Evolutionary conservation across 2,797 vertebrate species (phyloP), one percentile per base, ranked within the genome.

Genomic region (Hypotaenidia philippensis): DNA sequence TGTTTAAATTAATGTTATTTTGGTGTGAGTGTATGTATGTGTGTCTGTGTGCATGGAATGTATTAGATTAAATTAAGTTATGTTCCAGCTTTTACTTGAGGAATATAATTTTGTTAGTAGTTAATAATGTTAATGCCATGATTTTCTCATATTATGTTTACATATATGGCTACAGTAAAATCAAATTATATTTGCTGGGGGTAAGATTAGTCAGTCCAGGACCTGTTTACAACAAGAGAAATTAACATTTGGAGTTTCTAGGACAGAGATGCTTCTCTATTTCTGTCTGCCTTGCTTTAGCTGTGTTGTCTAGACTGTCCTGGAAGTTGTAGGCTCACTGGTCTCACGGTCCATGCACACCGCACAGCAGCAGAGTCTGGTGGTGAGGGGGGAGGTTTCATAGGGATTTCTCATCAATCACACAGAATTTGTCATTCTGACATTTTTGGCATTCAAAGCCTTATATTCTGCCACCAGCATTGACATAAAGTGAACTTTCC

Each of bases 61-160:
- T 96, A 95, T 96, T 95, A 95, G 83, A 93, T 94, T 96, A 91
- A 96, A 96, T 96, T 96, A 91, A 83, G 84, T 95, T 96, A 95
- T 57, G 68, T 79, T 94, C 79, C 83, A 94, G 89, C 70, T 95
- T 93, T 96, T 95, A 93, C 85, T 95, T 80, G 80, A 91, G 91
- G 85, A 96, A 96, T 88, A 96, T 96, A 96, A 97, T 96, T 95
- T 96, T 97, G 93, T 96, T 96, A 96, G 93, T 89, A 90, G 87
- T 91, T 95, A 95, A 96, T 96, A 96, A 94, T 83, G 85, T 97
- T 95, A 96, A 96, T 96, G 85, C 88, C 89, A 68, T 60, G 70
- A 94, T 97, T 96, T 94, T 95, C 93, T 95, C 83, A 29, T 96
- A 93, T 96, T 96, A 80, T 95, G 92, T 96, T 97, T 96, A 93